phyloP scores from a whole-genome alignment of 1,140 invertebrate species.

The Drosophila equinoxialis region DNA sequence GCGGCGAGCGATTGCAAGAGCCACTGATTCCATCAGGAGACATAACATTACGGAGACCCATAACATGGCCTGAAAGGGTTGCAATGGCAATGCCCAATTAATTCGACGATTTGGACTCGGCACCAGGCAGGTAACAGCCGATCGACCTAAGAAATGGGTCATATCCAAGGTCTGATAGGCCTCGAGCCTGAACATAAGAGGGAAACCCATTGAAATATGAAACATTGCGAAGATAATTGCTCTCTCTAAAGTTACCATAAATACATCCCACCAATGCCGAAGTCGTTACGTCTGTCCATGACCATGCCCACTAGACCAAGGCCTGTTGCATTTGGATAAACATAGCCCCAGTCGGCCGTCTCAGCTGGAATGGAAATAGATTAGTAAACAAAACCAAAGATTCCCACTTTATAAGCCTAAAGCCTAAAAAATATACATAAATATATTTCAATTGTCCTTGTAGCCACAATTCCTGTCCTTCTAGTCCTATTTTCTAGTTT shows the following conservation, averaged over 20 bases:
- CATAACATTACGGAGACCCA: constrained; percentile 64
- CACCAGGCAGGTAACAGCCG: constrained; percentile 72
- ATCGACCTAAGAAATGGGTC: constrained; percentile 65
- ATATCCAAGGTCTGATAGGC: constrained; percentile 61
- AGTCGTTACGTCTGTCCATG: constrained; percentile 52
- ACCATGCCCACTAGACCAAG: constrained; percentile 63
- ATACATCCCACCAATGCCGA: constrained; percentile 57
- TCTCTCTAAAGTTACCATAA: constrained; percentile 34
- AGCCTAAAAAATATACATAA: no score
- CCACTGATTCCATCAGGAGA: constrained; percentile 51
- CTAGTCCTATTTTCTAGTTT: no score
- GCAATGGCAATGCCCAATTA: constrained; percentile 68
- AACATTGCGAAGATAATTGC: no score
- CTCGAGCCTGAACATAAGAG: constrained; percentile 33
- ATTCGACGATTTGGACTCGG: constrained; percentile 55
- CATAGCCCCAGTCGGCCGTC: constrained; percentile 59
- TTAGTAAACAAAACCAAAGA: no score
- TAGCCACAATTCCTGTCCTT: no score
- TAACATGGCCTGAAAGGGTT: constrained; percentile 61
- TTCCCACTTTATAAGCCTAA: no score
- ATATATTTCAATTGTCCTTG: no score
- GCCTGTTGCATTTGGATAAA: constrained; percentile 59
- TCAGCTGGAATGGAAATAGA: constrained; percentile 41
- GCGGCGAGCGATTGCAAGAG: constrained; percentile 43
- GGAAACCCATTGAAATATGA: background rate